Conservation (phyloP, 2,113 vertebrate species). For the Thunnus thynnus region DNA sequence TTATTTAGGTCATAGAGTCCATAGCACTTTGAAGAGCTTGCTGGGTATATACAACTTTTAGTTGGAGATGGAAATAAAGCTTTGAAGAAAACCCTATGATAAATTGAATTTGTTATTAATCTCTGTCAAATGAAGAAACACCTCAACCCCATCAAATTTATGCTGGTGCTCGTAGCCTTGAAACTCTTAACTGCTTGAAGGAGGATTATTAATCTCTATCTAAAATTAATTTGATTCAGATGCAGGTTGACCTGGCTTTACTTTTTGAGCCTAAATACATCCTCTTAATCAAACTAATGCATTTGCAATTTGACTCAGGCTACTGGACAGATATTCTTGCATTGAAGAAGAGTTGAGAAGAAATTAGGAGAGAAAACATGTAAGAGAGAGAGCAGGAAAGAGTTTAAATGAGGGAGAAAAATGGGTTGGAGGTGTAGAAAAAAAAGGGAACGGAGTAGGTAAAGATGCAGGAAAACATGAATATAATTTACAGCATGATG, state of each 20-base stretch:
- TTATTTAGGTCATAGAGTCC: conserved; percentile 78
- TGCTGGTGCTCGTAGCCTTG: too few species aligned
- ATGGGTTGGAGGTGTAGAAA: background rate
- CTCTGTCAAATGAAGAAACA: conserved; percentile 10
- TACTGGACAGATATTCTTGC: background rate
- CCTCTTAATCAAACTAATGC: background rate
- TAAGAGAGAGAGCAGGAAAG: background rate
- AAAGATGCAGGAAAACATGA: conserved; percentile 1
- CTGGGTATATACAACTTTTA: conserved; percentile 53
- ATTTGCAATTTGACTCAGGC: conserved; percentile 9
- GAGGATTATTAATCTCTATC: background rate
- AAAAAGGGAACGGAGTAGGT: background rate
- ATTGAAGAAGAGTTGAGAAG: background rate
- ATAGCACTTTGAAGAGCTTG: conserved; percentile 68
- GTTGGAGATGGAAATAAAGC: conserved; percentile 50
- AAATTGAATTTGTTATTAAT: conserved; percentile 68
- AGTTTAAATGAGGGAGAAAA: background rate
- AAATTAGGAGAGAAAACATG: conserved; percentile 3
- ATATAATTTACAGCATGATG: conserved; percentile 5
- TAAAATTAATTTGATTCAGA: conserved; percentile 54
- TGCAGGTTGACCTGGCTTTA: conserved; percentile 15
- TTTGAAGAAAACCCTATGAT: conserved; percentile 62
- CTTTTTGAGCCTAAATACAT: background rate
- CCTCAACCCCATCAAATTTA: too few species aligned
- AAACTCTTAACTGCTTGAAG: too few species aligned